A percentile compares a stretch with the other conserved stretches of the same genome.
Evolutionary conservation across 1,140 invertebrate genomes (phyloP).

Genomic region (Calycopis cecrops): DNA sequence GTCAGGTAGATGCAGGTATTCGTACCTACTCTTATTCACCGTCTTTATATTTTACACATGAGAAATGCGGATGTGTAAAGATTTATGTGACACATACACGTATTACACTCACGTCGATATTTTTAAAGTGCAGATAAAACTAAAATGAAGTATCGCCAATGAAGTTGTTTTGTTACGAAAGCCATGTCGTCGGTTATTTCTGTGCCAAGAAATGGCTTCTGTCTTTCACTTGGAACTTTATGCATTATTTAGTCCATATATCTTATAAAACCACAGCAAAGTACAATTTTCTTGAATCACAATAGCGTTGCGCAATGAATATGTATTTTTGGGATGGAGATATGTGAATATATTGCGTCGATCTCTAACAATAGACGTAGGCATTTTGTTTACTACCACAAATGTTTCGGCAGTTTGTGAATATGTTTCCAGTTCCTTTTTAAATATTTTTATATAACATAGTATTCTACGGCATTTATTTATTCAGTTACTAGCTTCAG

Average conservation of each 20-base stretch:
- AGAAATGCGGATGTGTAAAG: conserved; percentile 29
- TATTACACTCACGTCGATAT: neutral
- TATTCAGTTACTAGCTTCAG: too few relatives aligned
- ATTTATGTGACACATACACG: conserved; percentile 23
- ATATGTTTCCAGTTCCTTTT: too few relatives aligned
- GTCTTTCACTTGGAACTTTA: conserved; percentile 17
- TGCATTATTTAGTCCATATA: conserved; percentile 21
- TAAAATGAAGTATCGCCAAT: conserved; percentile 14
- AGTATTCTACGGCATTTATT: too few relatives aligned
- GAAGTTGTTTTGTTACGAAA: conserved; percentile 15
- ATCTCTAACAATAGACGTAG: conserved; percentile 27
- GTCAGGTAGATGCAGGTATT: too few relatives aligned
- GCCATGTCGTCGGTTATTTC: conserved; percentile 18
- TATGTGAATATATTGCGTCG: conserved; percentile 3
- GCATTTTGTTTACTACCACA: conserved; percentile 15
- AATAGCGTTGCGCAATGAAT: conserved; percentile 10
- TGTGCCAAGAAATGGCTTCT: conserved; percentile 22
- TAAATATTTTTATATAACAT: too few relatives aligned
- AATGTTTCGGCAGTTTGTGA: too few relatives aligned
- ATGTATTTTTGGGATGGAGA: conserved; percentile 6
- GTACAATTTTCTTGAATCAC: conserved; percentile 19
- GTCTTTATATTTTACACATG: conserved; percentile 29
- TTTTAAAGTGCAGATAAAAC: conserved; percentile 8
- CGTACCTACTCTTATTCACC: conserved; percentile 20
- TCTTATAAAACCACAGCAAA: conserved; percentile 21